Evolutionary conservation across 2,888 invertebrate species (phyloP), one percentile per base, ranked within the genome.

Genomic region (Strigamia crassipes): DNA sequence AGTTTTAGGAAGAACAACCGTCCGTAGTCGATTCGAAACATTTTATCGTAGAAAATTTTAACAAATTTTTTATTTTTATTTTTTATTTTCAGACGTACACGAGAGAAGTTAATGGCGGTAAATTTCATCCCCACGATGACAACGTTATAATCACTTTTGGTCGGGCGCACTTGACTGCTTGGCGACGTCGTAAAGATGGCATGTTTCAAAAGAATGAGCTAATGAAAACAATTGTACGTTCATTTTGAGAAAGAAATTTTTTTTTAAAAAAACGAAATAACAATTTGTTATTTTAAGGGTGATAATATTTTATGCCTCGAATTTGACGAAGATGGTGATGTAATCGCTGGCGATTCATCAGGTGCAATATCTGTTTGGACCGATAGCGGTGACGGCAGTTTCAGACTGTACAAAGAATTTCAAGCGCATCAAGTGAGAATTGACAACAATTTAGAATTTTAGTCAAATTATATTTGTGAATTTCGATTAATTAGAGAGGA

Each of bases 301-400:
- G 66, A 96, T 95, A 81, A 81, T 81, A 21, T 81, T 10, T 66
- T 81, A 4, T 94, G 95, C 83, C 90, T 96, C 21, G 95, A 96
- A 86, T 96, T 96, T 86, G 94, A 96, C 86, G 93, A 94, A 87
- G 95, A 95, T 86, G 96, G 96, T 8, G 96, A 96, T 87, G 94
- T 96, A 1, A 94, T 97, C 78, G 96, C 96, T 0, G 96, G 96
- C 0, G 96, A 97, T 86, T 94, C 94, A 83, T 95, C 95, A 87
- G 96, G 96, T 9, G 94, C 95, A 86, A 94, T 97, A 84, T 95
- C 96, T 5, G 92, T 96, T 83, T 97, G 96, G 88, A 94, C 94
- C 83, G 94, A 95, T 0, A 95, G 95, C 86, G 93, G 94, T 38
- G 95, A 95, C 86, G 96, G 95, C 0, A 94, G 95, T 1, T 96